Base-by-base conservation (phyloP, 2,797 vertebrate species). In the Sebastes reedi region DNA sequence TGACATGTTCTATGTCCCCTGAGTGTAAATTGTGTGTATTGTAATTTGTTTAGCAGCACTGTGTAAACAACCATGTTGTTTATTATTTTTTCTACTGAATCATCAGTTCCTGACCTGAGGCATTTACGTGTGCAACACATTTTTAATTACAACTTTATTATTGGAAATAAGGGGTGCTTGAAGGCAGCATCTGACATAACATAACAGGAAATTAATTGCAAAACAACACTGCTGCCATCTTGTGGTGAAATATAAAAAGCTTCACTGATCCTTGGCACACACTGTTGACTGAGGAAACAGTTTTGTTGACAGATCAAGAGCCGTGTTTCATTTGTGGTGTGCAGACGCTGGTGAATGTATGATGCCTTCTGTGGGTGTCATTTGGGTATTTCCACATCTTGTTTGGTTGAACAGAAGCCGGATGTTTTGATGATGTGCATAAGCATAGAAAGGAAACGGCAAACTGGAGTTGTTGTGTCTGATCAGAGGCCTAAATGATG, bases 151-250 rank as follows among this genome's bases (percentile, higher is more conserved):
- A 39, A 12, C 32, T 56, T 42, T 20, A 14, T 5, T 29, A 8
- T 4, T 70, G 12, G 13, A 50, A 14, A 59, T 3, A n/a, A n/a
- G n/a, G 8, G 25, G n/a, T 1, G 2, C 18, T 4, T 61, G 32
- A 83, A 79, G 34, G 52, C 80, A 67, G 24, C 42, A 13, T 36
- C 11, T 20, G 60, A 36, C 34, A 36, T 36, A 36, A 36, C 13
- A 25, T 1, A 75, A 14, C 42, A 46, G 42, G 67, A 54, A 12
- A 18, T 54, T 0, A 62, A 20, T 64, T 1, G 6, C 7, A 8
- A 72, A 52, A 66, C 20, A 55, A 16, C 82, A 6, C 13, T 79
- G 58, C 75, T 82, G 72, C 77, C 77, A 67, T 20, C 84, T 70
- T 2, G 66, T 81, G 88, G 75, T 10, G 6, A 64, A 34, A 60